phyloP scores from a whole-genome alignment of 2,113 vertebrate species.

The Neopipo cinnamomea region DNA sequence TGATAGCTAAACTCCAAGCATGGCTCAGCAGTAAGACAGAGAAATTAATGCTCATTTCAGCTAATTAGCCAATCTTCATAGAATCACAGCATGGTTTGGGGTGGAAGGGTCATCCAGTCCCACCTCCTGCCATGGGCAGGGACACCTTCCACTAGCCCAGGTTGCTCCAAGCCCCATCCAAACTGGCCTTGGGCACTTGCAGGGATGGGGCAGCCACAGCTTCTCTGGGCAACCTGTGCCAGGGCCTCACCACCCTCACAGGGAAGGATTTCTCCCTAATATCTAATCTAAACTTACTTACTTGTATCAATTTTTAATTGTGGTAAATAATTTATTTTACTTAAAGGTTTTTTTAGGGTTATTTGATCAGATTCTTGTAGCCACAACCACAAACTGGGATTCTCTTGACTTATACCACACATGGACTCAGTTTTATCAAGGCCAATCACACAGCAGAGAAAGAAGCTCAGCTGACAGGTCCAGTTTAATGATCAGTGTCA shows the following conservation, averaged over 20 bases:
- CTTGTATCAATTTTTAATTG: neutral
- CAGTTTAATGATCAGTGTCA: neutral
- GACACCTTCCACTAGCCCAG: neutral
- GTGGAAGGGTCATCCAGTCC: neutral
- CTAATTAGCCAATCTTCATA: neutral
- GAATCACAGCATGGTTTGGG: neutral
- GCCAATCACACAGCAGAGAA: neutral
- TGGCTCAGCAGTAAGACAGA: neutral
- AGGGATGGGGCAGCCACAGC: neutral
- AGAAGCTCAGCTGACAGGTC: neutral
- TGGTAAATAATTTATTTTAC: neutral
- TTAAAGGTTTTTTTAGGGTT: accelerated
- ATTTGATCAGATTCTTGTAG: neutral
- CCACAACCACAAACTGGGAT: neutral
- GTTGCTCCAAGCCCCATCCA: neutral
- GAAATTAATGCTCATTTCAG: neutral
- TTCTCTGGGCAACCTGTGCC: neutral
- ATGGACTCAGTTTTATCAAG: neutral
- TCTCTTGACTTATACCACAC: neutral
- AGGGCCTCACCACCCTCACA: neutral
- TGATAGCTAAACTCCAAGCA: neutral
- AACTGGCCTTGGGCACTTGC: accelerated
- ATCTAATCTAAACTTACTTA: neutral
- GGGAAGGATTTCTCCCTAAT: neutral
- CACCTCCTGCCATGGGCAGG: neutral